Evolutionary conservation across 2,888 invertebrate genomes (phyloP).

Genomic region (Amblyjoppa proteus): DNA sequence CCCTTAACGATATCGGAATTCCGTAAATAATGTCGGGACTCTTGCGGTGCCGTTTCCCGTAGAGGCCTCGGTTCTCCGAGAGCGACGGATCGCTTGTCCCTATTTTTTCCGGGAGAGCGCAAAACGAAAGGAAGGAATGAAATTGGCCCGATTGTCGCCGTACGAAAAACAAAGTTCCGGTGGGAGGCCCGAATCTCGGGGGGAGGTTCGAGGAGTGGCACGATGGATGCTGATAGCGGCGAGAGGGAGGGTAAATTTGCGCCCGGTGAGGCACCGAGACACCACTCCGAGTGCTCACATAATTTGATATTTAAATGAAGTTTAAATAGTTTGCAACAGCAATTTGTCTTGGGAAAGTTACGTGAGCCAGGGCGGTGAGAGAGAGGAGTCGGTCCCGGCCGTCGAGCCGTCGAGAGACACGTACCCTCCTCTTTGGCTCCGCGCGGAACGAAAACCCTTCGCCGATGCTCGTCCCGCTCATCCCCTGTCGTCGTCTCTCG

Average conservation of each 20-base stretch:
- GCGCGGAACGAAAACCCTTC: conserved; percentile 35
- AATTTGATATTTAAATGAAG: conserved; percentile 82
- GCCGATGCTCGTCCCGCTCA: background rate
- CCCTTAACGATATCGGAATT: conserved; percentile 49
- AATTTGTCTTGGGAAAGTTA: conserved; percentile 80
- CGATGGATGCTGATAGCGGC: conserved; percentile 59
- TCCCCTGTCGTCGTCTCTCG: conserved; percentile 11
- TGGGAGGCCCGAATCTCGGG: background rate
- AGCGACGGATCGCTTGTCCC: no score
- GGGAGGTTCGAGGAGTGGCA: conserved; percentile 9
- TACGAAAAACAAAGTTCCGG: conserved; percentile 2
- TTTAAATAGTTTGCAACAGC: conserved; percentile 82
- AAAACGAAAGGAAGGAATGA: background rate
- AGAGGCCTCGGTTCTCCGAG: background rate
- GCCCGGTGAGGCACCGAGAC: conserved; percentile 53
- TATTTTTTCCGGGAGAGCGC: no score
- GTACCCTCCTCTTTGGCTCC: conserved; percentile 51
- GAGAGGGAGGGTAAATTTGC: conserved; percentile 61
- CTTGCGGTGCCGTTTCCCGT: background rate
- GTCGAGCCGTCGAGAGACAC: conserved; percentile 64
- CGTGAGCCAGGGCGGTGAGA: conserved; percentile 53
- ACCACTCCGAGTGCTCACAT: conserved; percentile 73
- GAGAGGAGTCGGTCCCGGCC: conserved; percentile 42
- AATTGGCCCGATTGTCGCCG: conserved; percentile 26
- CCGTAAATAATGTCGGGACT: conserved; percentile 43